A percentile compares a stretch with the other conserved stretches of the same genome.
These are phyloP conservation scores for Euclidia mi DNA, from an alignment of 2,888 invertebrate species.

Conservation along the genomic window DNA sequence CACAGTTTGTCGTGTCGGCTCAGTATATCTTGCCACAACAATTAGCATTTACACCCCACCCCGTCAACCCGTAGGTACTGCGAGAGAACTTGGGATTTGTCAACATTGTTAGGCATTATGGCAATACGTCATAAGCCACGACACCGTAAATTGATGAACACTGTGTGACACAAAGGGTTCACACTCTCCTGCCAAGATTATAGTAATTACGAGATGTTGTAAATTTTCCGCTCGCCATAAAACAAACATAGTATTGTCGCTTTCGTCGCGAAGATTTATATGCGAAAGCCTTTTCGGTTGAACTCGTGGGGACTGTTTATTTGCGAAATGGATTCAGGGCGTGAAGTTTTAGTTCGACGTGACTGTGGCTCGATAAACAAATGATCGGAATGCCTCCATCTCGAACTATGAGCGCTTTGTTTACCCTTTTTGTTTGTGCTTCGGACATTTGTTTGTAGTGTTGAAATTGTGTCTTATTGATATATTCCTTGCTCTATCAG, in stretches of 20 bases:
- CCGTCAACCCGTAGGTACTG: background rate
- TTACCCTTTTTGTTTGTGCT: constrained; percentile 3
- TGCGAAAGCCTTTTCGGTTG: constrained; percentile 44
- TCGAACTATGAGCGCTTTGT: constrained; percentile 4
- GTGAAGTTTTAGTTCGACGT: constrained; percentile 39
- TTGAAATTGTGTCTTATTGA: no score
- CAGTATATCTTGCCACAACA: no score
- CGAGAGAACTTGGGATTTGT: constrained; percentile 47
- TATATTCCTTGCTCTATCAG: no score
- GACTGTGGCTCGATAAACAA: constrained; percentile 28
- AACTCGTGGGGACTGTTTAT: constrained; percentile 42
- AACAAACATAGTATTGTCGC: constrained; percentile 57
- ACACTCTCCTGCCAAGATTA: constrained; percentile 60
- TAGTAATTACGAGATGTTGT: constrained; percentile 75
- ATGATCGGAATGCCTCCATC: constrained; percentile 21
- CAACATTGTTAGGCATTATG: constrained; percentile 41
- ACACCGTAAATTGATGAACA: constrained; percentile 21
- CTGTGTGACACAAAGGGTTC: constrained; percentile 23
- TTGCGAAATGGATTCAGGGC: constrained; percentile 41
- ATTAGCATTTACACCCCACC: background rate
- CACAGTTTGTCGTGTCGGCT: no score
- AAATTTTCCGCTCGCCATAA: constrained; percentile 67
- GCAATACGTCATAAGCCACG: constrained; percentile 47
- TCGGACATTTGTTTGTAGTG: background rate
- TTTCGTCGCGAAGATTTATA: constrained; percentile 54